Percentiles rank a stretch among this genome's conserved stretches.
Conservation (phyloP, 2,113 vertebrate species). For the Amphilophus citrinellus region DNA sequence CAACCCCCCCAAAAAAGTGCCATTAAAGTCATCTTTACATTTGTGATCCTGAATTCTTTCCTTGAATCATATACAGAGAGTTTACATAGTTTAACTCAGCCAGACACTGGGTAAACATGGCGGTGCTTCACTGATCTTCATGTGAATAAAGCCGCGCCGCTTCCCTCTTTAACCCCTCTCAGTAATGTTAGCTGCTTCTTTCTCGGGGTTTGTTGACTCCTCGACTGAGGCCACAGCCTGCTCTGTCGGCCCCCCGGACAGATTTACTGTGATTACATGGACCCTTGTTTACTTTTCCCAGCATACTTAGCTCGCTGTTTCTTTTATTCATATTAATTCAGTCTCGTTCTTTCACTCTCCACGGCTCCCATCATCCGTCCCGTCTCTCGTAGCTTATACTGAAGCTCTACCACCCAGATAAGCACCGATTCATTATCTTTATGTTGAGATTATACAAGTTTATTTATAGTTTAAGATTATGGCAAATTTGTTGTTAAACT, state of each 20-base stretch:
- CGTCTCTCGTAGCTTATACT: conserved; percentile 11
- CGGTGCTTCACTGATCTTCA: conserved; percentile 52
- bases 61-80: conserved; percentile 31
- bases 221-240: conserved; percentile 45
- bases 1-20: not conserved
- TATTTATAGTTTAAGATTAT: conserved; percentile 19
- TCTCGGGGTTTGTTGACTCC: conserved; percentile 75
- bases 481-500: conserved; percentile 23
- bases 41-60: conserved; percentile 22
- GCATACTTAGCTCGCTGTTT: conserved; percentile 66
- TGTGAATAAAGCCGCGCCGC: conserved; percentile 57
- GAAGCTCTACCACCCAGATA: not conserved
- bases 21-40: conserved; percentile 34
- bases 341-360: conserved; percentile 12
- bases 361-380: conserved; percentile 34
- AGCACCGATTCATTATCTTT: conserved; percentile 5
- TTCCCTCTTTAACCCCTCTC: conserved; percentile 64
- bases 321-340: conserved; percentile 72
- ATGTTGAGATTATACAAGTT: conserved; percentile 10
- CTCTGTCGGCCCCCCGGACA: conserved; percentile 42
- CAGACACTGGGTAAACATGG: conserved; percentile 69
- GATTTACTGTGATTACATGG: conserved; percentile 73
- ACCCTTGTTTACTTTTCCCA: conserved; percentile 83
- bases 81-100: conserved; percentile 48
- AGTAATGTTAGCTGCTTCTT: conserved; percentile 48